A percentile compares a stretch with the other conserved stretches of the same genome.
Conservation (phyloP, 2,888 invertebrate genomes). For the Rotaria magnacalcarata region DNA sequence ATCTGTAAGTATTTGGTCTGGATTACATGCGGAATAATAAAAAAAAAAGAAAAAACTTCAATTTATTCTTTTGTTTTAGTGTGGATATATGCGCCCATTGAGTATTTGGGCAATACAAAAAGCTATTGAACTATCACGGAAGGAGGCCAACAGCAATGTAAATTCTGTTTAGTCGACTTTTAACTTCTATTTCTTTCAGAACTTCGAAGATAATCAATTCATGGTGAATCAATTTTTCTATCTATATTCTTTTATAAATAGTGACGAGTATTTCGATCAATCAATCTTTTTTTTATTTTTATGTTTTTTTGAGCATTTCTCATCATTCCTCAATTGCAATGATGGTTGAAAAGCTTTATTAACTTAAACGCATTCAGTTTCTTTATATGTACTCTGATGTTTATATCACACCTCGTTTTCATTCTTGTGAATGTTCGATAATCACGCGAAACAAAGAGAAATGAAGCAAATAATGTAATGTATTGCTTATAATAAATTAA, state of each 20-base stretch:
- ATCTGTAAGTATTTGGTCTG: background rate
- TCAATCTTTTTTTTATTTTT: background rate
- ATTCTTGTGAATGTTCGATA: background rate
- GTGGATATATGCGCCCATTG: slow-evolving; percentile 44
- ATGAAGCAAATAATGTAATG: background rate
- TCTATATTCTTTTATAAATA: background rate
- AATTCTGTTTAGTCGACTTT: background rate
- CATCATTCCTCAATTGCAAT: background rate
- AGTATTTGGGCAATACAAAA: slow-evolving; percentile 45
- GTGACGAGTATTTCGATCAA: background rate
- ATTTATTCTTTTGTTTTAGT: slow-evolving; percentile 23
- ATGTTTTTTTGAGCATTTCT: background rate
- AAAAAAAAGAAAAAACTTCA: too few relatives aligned
- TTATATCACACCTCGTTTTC: background rate
- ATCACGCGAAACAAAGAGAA: background rate
- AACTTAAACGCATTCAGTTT: background rate
- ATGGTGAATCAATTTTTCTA: background rate
- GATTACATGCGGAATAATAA: too few relatives aligned
- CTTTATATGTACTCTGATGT: background rate
- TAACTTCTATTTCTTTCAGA: too few relatives aligned
- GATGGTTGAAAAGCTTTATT: background rate
- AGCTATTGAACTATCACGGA: slow-evolving; percentile 2
- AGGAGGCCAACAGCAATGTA: background rate
- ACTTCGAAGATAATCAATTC: background rate
- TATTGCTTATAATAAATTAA: too few relatives aligned